Evolutionary conservation across 2,797 vertebrate species (phyloP).

Genomic region (Pogoniulus pusillus): DNA sequence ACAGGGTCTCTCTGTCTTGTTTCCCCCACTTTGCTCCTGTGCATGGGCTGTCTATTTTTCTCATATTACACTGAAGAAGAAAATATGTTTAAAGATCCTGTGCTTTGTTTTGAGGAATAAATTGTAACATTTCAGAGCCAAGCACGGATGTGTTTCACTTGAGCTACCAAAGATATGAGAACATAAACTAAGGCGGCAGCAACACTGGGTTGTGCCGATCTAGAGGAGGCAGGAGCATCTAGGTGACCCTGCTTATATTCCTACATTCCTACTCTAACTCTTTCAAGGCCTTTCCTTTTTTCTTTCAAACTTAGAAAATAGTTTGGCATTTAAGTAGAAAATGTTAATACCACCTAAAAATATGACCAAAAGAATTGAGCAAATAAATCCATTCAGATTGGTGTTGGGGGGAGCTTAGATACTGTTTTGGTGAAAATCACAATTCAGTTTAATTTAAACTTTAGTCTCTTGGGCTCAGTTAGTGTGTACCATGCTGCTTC

Average conservation of each 20-base stretch:
- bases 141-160: not conserved
- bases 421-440: not conserved
- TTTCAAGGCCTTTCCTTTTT: not conserved
- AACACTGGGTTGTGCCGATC: not conserved
- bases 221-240: not conserved
- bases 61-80: not conserved
- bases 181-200: not conserved
- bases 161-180: not conserved
- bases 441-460: not conserved
- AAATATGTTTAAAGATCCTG: not conserved
- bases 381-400: not conserved
- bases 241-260: not conserved
- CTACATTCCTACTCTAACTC: not conserved
- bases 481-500: not conserved
- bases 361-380: not conserved
- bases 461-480: not conserved
- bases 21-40: not conserved
- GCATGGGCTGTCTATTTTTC: not conserved
- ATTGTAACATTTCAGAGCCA: not conserved
- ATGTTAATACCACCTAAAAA: not conserved
- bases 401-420: not conserved
- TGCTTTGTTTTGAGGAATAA: not conserved
- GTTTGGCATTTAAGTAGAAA: not conserved
- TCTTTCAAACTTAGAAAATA: not conserved
- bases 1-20: not conserved